Evolutionary conservation across 2,797 vertebrate species (phyloP).

Genomic region (Percopsis omiscomaycus): DNA sequence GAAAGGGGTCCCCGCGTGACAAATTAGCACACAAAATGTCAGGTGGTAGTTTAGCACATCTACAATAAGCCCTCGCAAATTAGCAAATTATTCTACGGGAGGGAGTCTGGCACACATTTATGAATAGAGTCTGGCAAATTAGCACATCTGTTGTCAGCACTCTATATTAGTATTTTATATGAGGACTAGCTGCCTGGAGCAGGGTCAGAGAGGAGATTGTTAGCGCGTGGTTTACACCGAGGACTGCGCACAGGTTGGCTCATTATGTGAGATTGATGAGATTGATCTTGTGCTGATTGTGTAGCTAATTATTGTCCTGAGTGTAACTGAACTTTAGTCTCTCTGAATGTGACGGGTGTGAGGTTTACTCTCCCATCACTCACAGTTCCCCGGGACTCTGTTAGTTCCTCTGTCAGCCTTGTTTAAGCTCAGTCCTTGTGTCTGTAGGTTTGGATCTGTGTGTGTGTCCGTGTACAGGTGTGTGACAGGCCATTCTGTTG

Average conservation of each 20-base stretch:
- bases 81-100: conserved; percentile 69
- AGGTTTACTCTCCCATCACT: conserved; percentile 48
- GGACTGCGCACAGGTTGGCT: conserved; percentile 16
- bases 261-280: conserved; percentile 57
- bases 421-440: conserved; percentile 26
- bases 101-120: conserved; percentile 63
- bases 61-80: conserved; percentile 69
- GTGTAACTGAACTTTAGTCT: conserved; percentile 22
- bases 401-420: conserved; percentile 60
- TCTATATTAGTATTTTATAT: conserved; percentile 64
- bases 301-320: conserved; percentile 48
- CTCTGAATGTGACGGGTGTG: conserved; percentile 19
- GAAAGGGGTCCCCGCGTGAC: conserved; percentile 72
- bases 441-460: not conserved
- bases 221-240: conserved; percentile 46
- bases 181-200: conserved; percentile 55
- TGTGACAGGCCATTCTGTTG: not conserved
- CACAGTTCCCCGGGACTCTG: conserved; percentile 39
- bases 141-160: conserved; percentile 70
- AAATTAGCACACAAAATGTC: conserved; percentile 77
- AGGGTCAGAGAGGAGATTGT: conserved; percentile 40
- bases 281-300: conserved; percentile 47
- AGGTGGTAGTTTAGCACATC: conserved; percentile 71
- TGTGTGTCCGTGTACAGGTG: not conserved
- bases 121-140: conserved; percentile 63